These are phyloP conservation scores for Pollenia griseotomentosa DNA, from an alignment of 2,888 invertebrate species.

Conservation along the genomic window DNA sequence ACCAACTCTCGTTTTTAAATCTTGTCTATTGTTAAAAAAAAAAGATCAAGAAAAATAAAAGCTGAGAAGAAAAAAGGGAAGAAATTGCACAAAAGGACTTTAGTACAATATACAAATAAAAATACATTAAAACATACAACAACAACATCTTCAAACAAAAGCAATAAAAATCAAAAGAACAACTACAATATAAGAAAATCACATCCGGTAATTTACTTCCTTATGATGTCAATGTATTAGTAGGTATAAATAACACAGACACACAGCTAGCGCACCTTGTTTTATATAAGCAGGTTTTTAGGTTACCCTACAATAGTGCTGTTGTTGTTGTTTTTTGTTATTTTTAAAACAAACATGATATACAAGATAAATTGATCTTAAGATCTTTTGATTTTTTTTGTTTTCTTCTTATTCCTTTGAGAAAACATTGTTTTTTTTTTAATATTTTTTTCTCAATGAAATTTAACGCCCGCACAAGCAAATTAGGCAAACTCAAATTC, in stretches of 20 bases:
- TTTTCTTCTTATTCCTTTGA: slow-evolving; percentile 24
- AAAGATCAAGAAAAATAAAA: slow-evolving; percentile 28
- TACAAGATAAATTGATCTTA: slow-evolving; percentile 71
- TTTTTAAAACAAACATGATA: slow-evolving; percentile 62
- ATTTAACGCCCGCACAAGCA: slow-evolving; percentile 78
- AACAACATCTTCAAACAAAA: slow-evolving; percentile 47
- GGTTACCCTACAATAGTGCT: not conserved
- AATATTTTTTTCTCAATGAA: slow-evolving; percentile 66
- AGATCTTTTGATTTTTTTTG: slow-evolving; percentile 44
- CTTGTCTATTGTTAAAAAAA: slow-evolving; percentile 28
- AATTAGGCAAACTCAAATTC: slow-evolving; percentile 79
- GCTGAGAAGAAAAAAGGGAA: slow-evolving; percentile 30
- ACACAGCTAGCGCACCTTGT: slow-evolving; percentile 61
- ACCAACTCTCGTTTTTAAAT: not conserved
- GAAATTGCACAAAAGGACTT: slow-evolving; percentile 56
- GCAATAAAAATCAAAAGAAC: slow-evolving; percentile 74
- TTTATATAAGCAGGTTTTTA: slow-evolving; percentile 66
- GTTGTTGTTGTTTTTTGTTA: slow-evolving; percentile 41
- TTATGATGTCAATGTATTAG: slow-evolving; percentile 77
- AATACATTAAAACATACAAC: slow-evolving; percentile 3
- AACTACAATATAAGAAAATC: slow-evolving; percentile 81
- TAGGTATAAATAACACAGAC: slow-evolving; percentile 22
- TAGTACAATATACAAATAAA: slow-evolving; percentile 28
- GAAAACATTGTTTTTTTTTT: not conserved
- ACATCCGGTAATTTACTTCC: slow-evolving; percentile 84